phyloP scores from a whole-genome alignment of 2,888 invertebrate genomes.

The Synanthedon vespiformis region DNA sequence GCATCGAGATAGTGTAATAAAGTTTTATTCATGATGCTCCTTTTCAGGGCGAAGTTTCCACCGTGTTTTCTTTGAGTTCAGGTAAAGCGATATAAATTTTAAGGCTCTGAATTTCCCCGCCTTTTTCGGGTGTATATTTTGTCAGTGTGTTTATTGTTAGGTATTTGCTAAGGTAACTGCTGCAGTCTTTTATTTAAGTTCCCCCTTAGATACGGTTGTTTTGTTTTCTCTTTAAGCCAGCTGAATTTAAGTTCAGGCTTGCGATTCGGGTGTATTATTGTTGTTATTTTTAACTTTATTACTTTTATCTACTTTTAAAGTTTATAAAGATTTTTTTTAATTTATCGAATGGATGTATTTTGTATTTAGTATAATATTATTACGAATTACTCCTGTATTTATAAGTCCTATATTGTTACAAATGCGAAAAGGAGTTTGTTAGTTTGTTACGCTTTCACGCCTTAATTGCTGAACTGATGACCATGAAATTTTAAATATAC shows the following conservation, averaged over 20 bases:
- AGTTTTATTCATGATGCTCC: conserved; percentile 33
- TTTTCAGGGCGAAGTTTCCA: conserved; percentile 7
- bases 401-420: no score
- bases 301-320: no score
- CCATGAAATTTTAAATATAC: no score
- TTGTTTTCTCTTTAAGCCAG: neutral
- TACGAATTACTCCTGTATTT: no score
- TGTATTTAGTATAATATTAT: no score
- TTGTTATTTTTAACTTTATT: no score
- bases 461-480: no score
- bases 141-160: neutral
- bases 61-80: conserved; percentile 24
- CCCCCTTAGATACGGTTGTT: neutral
- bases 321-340: no score
- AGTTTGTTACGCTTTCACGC: no score
- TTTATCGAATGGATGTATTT: no score
- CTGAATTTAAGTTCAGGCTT: neutral
- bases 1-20: conserved; percentile 47
- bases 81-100: conserved; percentile 33
- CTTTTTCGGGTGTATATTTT: neutral
- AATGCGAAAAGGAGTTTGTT: no score
- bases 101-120: conserved; percentile 9
- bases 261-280: neutral
- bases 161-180: neutral
- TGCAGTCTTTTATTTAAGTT: neutral